phyloP scores from a whole-genome alignment of 2,888 invertebrate species.

The Watsonalla cultraria region DNA sequence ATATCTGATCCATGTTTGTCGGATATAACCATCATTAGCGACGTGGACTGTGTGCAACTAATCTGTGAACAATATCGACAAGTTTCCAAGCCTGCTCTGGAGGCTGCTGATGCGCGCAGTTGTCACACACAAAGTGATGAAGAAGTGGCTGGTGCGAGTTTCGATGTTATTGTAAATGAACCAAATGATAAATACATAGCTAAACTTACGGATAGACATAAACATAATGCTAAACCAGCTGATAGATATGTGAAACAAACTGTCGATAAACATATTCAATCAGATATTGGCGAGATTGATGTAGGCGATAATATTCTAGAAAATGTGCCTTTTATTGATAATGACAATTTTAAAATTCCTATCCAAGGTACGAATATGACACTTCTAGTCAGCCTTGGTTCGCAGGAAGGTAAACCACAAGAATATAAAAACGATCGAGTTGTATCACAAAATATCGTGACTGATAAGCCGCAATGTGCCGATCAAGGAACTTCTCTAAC shows the following conservation, averaged over 20 bases:
- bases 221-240: too few relatives aligned
- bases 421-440: constrained; percentile 8
- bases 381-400: constrained; percentile 45
- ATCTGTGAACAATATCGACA: constrained; percentile 41
- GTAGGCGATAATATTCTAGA: constrained; percentile 3
- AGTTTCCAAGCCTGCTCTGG: constrained; percentile 13
- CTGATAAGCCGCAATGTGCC: constrained; percentile 4
- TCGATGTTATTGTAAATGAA: not conserved
- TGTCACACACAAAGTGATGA: not conserved
- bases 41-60: constrained; percentile 40
- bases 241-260: too few relatives aligned
- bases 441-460: constrained; percentile 1
- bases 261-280: not conserved
- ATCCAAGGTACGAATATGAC: constrained; percentile 70
- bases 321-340: constrained; percentile 12
- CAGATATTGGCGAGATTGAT: constrained; percentile 7
- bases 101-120: not conserved
- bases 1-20: constrained; percentile 58
- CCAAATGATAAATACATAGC: not conserved
- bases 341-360: constrained; percentile 52
- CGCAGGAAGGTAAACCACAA: constrained; percentile 14
- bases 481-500: constrained; percentile 44
- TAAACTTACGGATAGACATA: too few relatives aligned
- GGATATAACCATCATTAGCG: constrained; percentile 53
- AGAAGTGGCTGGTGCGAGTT: not conserved